Evolutionary conservation across 2,113 vertebrate species (phyloP).

Genomic region (Salvelinus alpinus): DNA sequence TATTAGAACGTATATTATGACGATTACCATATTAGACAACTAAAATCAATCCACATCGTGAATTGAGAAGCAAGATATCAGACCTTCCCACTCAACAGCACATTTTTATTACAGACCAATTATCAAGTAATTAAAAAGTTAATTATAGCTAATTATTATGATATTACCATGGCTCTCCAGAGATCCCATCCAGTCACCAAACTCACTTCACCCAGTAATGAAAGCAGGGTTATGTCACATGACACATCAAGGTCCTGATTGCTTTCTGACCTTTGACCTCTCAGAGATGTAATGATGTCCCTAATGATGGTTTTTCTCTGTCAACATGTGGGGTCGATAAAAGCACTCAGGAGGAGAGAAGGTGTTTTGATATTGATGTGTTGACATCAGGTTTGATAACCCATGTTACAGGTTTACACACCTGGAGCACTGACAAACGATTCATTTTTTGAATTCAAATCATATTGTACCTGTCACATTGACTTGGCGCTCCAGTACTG

Average conservation of each 20-base stretch:
- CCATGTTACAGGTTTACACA: neutral
- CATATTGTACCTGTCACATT: too few species aligned
- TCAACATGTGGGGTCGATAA: constrained; percentile 48
- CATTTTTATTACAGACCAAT: neutral
- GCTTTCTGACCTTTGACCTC: constrained; percentile 49
- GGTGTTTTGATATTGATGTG: constrained; percentile 37
- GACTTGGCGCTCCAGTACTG: neutral
- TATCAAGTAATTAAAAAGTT: neutral
- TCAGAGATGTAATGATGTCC: constrained; percentile 42
- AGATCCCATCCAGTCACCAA: neutral
- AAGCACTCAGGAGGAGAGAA: neutral
- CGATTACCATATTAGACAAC: neutral
- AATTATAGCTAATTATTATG: neutral
- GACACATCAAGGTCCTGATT: constrained; percentile 19
- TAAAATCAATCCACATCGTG: too few species aligned
- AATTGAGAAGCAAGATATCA: neutral
- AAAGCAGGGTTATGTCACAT: constrained; percentile 32
- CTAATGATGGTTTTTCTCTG: constrained; percentile 52
- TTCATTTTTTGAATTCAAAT: neutral
- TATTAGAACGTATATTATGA: neutral
- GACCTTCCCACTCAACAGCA: neutral
- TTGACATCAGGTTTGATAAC: constrained; percentile 28
- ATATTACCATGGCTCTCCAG: neutral
- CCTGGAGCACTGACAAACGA: constrained; percentile 18
- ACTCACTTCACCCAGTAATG: neutral